Base-by-base conservation (phyloP, 2,797 vertebrate genomes). In the Hoplostethus mediterraneus region DNA sequence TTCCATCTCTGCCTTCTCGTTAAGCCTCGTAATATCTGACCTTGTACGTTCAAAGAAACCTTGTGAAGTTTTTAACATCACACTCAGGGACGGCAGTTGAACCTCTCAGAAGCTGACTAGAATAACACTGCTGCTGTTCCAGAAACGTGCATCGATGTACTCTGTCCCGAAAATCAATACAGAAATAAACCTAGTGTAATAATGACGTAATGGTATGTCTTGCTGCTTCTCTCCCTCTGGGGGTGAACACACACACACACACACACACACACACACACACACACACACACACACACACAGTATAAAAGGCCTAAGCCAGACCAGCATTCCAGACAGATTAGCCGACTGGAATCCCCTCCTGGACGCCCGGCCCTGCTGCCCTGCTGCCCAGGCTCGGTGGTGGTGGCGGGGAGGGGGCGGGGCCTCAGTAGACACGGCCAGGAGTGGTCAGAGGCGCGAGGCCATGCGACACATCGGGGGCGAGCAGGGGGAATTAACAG, bases 301-400 rank as follows among this genome's bases (percentile, higher is more conserved):
- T 40, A 66, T 77, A 81, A 80, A 77, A 79, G 72, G 59, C 49
- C 75, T 88, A 86, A 91, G 16, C 86, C 88, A 84, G 83, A 87
- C 51, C 74, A 56, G 85, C 89, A 91, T 93, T 93, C 92, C 93
- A 94, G 91, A 92, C 91, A 89, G 93, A 94, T 95, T 93, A 94
- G 73, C 87, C 1, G 57, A 58, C 74, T 88, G 65, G 81, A 89
- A 86, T 86, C 89, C 77, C 75, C 79, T 87, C 80, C 80, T 71
- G 80, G 79, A 74, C 65, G 31, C 71, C 25, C 71, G 44, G 76
- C 59, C 54, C 80, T 59, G 79, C 59, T 74, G 69, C 56, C 58
- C 58, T 5, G 48, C 73, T 36, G 67, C 52, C 81, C 25, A 1
- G 21, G n/a, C n/a, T n/a, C 13, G 53, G 31, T 33, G 14, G 11